These are phyloP conservation scores for Cyanistes caeruleus DNA, from an alignment of 2,113 vertebrate genomes.

Conservation along the genomic window DNA sequence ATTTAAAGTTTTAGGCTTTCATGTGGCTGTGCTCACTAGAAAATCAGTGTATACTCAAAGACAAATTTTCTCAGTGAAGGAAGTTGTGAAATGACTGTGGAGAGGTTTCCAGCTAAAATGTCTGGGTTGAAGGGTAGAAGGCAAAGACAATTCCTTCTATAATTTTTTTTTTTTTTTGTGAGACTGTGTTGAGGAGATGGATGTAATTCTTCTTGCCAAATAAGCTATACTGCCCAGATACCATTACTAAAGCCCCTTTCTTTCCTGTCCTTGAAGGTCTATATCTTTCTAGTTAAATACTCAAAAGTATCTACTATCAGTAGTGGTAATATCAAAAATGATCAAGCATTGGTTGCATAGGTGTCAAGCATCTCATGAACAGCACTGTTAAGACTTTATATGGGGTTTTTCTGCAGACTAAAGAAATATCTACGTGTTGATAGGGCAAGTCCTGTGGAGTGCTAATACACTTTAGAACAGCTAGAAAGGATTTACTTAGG, in stretches of 20 bases:
- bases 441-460: neutral
- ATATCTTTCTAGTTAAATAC: neutral
- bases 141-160: neutral
- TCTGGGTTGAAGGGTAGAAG: fast-evolving
- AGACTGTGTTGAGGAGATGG: neutral
- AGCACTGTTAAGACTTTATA: neutral
- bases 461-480: constrained; percentile 33
- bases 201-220: neutral
- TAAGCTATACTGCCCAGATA: neutral
- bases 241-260: neutral
- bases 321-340: neutral
- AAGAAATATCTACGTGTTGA: neutral
- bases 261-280: neutral
- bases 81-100: neutral
- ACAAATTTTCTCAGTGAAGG: neutral
- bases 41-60: neutral
- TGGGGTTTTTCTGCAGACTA: neutral
- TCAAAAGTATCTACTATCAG: neutral
- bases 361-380: neutral
- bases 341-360: neutral
- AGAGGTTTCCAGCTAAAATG: neutral
- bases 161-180: neutral
- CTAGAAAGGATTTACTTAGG: constrained; percentile 50
- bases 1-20: neutral
- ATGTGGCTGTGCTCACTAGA: neutral